Conservation (phyloP, 2,888 invertebrate genomes). For the Capitulum mitella region DNA sequence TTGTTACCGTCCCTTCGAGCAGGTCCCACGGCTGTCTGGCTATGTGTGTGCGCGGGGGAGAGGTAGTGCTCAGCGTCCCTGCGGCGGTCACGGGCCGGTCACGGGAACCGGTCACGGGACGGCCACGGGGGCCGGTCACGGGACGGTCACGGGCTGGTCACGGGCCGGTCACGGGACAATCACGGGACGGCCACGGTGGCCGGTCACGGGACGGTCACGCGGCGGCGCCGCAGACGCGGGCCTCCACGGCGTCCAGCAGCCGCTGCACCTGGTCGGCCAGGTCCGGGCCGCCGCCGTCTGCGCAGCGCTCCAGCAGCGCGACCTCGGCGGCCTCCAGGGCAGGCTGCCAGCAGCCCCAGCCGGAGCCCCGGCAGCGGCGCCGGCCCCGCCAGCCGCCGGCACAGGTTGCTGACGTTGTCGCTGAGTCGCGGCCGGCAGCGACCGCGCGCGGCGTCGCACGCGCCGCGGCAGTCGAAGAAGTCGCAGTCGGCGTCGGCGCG, state of each 20-base stretch:
- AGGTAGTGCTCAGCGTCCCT: too few species aligned
- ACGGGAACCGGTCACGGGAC: too few species aligned
- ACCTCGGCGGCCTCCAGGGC: neutral
- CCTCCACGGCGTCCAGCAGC: neutral
- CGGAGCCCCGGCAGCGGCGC: neutral
- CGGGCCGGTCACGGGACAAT: too few species aligned
- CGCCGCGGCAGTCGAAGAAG: constrained; percentile 58
- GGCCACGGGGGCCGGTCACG: too few species aligned
- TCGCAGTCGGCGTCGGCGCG: constrained; percentile 57
- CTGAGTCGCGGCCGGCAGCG: neutral
- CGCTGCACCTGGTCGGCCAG: neutral
- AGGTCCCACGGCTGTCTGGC: too few species aligned
- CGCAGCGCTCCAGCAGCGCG: constrained; percentile 5
- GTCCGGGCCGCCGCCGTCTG: neutral
- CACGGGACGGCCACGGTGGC: too few species aligned
- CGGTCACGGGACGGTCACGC: too few species aligned
- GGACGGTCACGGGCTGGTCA: too few species aligned
- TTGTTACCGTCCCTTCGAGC: too few species aligned
- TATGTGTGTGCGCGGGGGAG: too few species aligned
- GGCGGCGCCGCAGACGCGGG: neutral
- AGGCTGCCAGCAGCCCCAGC: neutral
- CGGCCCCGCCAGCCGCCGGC: constrained; percentile 9
- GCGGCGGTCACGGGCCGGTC: too few species aligned
- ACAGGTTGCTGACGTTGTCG: constrained; percentile 1
- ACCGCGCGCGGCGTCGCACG: constrained; percentile 47